Evolutionary conservation across 2,888 invertebrate genomes (phyloP).

Genomic region (Silvanus unidentatus): DNA sequence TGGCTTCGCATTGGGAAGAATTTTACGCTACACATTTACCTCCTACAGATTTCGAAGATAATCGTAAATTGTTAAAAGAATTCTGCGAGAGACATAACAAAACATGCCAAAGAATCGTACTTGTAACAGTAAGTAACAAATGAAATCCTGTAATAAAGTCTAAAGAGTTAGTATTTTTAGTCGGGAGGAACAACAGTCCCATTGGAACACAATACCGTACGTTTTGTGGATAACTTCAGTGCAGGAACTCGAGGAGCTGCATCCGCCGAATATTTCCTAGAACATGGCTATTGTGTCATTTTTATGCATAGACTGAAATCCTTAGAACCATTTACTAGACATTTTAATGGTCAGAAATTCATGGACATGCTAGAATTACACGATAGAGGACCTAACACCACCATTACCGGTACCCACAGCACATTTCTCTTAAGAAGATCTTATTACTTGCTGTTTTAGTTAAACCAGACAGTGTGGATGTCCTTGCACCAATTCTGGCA

Average conservation of each 20-base stretch:
- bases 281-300: slow-evolving; percentile 82
- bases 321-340: slow-evolving; percentile 84
- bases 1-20: slow-evolving; percentile 68
- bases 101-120: slow-evolving; percentile 63
- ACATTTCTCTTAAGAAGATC: background rate
- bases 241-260: slow-evolving; percentile 92
- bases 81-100: slow-evolving; percentile 68
- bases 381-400: slow-evolving; percentile 58
- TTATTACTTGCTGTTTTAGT: slow-evolving; percentile 47
- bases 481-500: slow-evolving; percentile 63
- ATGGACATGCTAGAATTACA: slow-evolving; percentile 71
- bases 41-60: slow-evolving; percentile 71
- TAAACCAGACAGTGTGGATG: slow-evolving; percentile 66
- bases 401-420: slow-evolving; percentile 54
- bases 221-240: slow-evolving; percentile 98
- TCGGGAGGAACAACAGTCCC: slow-evolving; percentile 97
- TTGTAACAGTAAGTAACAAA: slow-evolving; percentile 65
- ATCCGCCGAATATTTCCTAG: slow-evolving; percentile 92
- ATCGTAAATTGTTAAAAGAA: slow-evolving; percentile 63
- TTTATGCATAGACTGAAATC: slow-evolving; percentile 89
- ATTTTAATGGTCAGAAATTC: slow-evolving; percentile 73
- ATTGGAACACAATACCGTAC: slow-evolving; percentile 91
- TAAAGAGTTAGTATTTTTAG: slow-evolving; percentile 46
- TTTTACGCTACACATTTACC: slow-evolving; percentile 75
- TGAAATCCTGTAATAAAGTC: background rate